These are phyloP conservation scores for Salarias fasciatus DNA, from an alignment of 2,797 vertebrate genomes.

Conservation along the genomic window DNA sequence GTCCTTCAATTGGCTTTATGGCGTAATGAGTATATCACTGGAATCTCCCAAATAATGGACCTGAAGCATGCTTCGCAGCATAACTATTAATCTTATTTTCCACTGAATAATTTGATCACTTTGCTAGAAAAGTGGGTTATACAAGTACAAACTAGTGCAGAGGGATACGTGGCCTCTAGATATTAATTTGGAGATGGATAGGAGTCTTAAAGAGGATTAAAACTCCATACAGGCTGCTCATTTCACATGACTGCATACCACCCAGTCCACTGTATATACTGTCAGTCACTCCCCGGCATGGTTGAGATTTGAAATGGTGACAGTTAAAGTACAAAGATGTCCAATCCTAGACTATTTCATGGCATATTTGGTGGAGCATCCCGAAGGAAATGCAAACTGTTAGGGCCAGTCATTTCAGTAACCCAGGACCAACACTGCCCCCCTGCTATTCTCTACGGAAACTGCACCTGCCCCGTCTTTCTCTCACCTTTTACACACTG, in stretches of 20 bases:
- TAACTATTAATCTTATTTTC: slow-evolving; percentile 83
- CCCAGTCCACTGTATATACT: slow-evolving; percentile 73
- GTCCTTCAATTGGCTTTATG: slow-evolving; percentile 75
- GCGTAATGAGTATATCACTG: slow-evolving; percentile 74
- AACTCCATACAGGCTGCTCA: slow-evolving; percentile 77
- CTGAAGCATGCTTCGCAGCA: slow-evolving; percentile 73
- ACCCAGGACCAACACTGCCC: slow-evolving; percentile 75
- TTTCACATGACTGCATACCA: slow-evolving; percentile 77
- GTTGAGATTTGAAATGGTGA: slow-evolving; percentile 82
- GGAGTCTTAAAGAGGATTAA: slow-evolving; percentile 84
- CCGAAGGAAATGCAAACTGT: slow-evolving; percentile 76
- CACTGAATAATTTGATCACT: slow-evolving; percentile 79
- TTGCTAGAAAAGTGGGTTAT: slow-evolving; percentile 69
- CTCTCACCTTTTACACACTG: too few species aligned
- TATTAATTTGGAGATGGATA: slow-evolving; percentile 82
- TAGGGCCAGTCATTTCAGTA: slow-evolving; percentile 56
- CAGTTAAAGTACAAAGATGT: slow-evolving; percentile 85
- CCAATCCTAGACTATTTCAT: slow-evolving; percentile 82
- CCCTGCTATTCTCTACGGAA: slow-evolving; percentile 60
- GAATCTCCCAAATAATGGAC: slow-evolving; percentile 80
- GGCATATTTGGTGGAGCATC: slow-evolving; percentile 77
- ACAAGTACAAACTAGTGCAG: slow-evolving; percentile 64
- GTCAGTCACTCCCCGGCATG: slow-evolving; percentile 78
- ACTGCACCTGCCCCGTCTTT: slow-evolving; percentile 55
- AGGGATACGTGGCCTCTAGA: slow-evolving; percentile 74